Base-by-base conservation (phyloP, 2,888 invertebrate species). In the Vesta saturnalis region DNA sequence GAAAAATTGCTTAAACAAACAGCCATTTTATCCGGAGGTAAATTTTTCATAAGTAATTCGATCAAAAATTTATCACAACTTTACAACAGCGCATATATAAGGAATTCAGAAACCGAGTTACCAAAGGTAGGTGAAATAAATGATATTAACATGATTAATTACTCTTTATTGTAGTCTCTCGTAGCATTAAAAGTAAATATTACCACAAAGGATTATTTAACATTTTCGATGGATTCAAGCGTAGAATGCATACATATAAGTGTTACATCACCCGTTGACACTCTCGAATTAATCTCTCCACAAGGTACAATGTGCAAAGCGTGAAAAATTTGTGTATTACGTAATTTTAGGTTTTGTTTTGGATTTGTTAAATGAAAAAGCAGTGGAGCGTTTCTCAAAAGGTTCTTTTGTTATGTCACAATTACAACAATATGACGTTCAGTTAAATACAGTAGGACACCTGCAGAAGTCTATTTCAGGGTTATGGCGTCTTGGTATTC, bases 321-420 rank as follows among this genome's bases (percentile, higher is more conserved):
- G 15, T 18, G 8, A 6, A 3, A 8, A 15, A 18, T 6, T 30
- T 30, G 10, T 49, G 16, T 49, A 15, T 16, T 18, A 49, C 16
- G 15, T 15, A 4, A 49, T 68, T 60, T 35, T 82, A 88, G 88
- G 84, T 21, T 84, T 85, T 12, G 85, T 85, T 77, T 85, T 88
- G 52, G 85, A 88, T 77, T 78, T 88, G 2, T 84, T 85, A 82
- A 86, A 87, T 79, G 76, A 75, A 18, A 79, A 85, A 0, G 86
- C 86, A 1, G 85, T 87, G n/a, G 77, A 79, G 0, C 71, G 79
- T 14, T 88, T 87, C 82, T 86, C 87, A 0, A 72, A 81, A 1
- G 77, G 83, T 54, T 81, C 81, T 47, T 76, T 78, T 67, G 60
- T 64, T 56, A 69, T 69, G 58, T 68, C 55, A 14, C 72, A 72